Evolutionary conservation across 1,140 invertebrate genomes (phyloP), one percentile per base, ranked within the genome.

Genomic region (Heliconius melpomene): DNA sequence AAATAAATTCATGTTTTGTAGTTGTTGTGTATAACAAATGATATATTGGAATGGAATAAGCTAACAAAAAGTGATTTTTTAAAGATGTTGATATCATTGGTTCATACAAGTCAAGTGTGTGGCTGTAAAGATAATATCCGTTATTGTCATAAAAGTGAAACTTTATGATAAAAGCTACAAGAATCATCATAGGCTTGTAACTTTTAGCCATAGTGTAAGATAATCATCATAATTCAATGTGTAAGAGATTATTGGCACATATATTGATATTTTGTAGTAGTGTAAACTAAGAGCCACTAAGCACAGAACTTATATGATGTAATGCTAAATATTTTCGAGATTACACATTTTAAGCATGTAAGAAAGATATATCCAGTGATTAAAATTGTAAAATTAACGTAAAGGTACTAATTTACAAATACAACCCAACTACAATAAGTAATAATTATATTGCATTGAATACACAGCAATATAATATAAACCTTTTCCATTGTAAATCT

Each of bases 21-120:
- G 74, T 84, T 78, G 78, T 80, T 80, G 60, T 77, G 79, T 77
- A 77, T 78, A 83, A 82, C 78, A 82, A 77, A 84, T 50, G 72
- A 72, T 81, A 84, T 83, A 83, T 32, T 89, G 87, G 88, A 88
- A 90, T 89, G 87, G 82, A 88, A 86, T 79, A 85, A 85, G 73
- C 80, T 75, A 83, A 82, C 73, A 81, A 79, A 78, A 75, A 60
- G 73, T 79, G 7, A 36, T 1, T 36, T 36, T 36, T 36, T 36
- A 1, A 36, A 36, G 7, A 7, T 36, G 32, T 7, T 36, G 32
- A 36, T 16, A 66, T 16, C n/a, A 66, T 29, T 66, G 23, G 60
- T 66, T 66, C 60, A 6, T 66, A 66, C 23, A 66, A 29, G 26
- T 66, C 60, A 29, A 66, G 11, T 66, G 26, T 66, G 26, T 26